Conservation (phyloP, 2,888 invertebrate genomes). For the Drosophila longiperda region DNA sequence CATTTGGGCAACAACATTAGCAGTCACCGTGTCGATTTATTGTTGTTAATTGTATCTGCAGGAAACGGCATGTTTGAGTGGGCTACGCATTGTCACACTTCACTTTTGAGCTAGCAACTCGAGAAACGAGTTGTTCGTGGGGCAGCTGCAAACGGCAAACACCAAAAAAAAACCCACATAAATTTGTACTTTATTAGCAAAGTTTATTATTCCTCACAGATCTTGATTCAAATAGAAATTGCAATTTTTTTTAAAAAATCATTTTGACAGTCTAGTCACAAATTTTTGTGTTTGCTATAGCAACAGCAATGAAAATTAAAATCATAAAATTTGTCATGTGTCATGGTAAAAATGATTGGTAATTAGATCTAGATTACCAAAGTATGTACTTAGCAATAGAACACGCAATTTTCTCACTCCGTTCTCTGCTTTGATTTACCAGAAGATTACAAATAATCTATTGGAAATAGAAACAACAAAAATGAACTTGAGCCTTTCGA, state of each 20-base stretch:
- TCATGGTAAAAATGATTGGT: constrained; percentile 20
- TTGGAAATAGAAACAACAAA: background rate
- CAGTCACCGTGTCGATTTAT: constrained; percentile 46
- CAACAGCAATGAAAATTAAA: background rate
- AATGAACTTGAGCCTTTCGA: background rate
- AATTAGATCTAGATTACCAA: constrained; percentile 49
- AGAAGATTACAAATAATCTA: constrained; percentile 39
- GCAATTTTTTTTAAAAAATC: too few species aligned
- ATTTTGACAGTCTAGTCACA: background rate
- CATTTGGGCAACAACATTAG: constrained; percentile 21
- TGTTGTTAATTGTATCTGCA: constrained; percentile 66
- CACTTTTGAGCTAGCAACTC: constrained; percentile 42
- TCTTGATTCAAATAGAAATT: background rate
- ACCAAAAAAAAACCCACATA: background rate
- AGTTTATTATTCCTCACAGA: background rate
- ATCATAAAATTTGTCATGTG: constrained; percentile 3
- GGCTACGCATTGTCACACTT: constrained; percentile 71
- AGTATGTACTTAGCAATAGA: constrained; percentile 37
- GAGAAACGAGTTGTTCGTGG: constrained; percentile 4
- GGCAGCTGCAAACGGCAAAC: constrained; percentile 34
- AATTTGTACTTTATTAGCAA: background rate
- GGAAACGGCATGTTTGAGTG: constrained; percentile 54
- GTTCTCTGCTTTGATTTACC: background rate
- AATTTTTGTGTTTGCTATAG: background rate
- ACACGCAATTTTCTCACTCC: constrained; percentile 32